Evolutionary conservation across 92 coral and sea anemone species (phyloP), one percentile per base, ranked within the genome.

Genomic region (Siderastrea siderea): DNA sequence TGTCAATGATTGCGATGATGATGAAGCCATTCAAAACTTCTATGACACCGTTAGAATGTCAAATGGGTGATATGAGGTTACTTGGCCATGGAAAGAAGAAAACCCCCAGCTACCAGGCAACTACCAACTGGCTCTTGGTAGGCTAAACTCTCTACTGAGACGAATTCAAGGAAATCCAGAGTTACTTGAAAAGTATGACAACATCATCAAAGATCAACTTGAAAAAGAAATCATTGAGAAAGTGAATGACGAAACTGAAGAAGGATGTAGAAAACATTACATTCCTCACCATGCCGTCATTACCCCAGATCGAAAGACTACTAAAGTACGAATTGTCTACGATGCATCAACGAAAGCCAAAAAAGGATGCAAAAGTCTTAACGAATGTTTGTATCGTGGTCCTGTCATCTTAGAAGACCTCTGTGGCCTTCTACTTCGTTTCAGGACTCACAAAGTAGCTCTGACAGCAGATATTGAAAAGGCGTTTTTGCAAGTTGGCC

Each of bases 1-100:
- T 4, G 50, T 75, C 19, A 68, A 73, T 44, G 65, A 8, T 16
- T 44, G 67, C 11, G 79, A 83, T 38, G 79, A 83, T 55, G 87
- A 71, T 4, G 62, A 46, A 53, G 87, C 87, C 71, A 55, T 53
- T 69, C 14, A 51, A 11, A 81, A 53, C n/a, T n/a, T n/a, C 48
- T 38, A 66, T 8, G 79, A 71, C 73, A 86, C 77, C 15, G 57
- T 77, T 26, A 77, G 81, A 60, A n/a, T 5, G 58, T 65, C 80
- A 43, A 77, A 86, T 67, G 64, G 65, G 47, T 26, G 78, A 66
- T 77, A 86, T 47, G 64, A 76, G 44, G 84, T 77, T 51, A 75
- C 82, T n/a, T 75, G 88, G 82, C 88, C 82, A 10, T 84, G 82
- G 82, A 84, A 84, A 51, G 75, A 61, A 74, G 70, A 38, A 61